Conservation (phyloP, 2,888 invertebrate genomes). For the Heliconius charithonia region DNA sequence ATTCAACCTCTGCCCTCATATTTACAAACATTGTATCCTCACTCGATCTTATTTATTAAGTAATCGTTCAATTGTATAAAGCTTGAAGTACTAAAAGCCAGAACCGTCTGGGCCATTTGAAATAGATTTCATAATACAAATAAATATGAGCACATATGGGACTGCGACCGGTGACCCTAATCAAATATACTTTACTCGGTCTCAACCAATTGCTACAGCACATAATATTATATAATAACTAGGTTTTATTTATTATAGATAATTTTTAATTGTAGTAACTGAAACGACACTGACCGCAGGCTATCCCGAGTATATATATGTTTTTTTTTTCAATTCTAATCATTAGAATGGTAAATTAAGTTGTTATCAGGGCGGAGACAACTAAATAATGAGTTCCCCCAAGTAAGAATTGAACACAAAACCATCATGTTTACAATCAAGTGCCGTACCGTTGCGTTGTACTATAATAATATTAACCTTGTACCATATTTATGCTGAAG, state of each 20-base stretch:
- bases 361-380: too few species aligned
- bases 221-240: not conserved
- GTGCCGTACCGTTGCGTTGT: not conserved
- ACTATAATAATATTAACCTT: not conserved
- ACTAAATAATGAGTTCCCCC: too few species aligned
- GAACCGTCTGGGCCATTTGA: conserved; percentile 56
- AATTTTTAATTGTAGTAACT: too few species aligned
- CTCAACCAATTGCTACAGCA: conserved; percentile 54
- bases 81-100: conserved; percentile 11
- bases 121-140: conserved; percentile 74
- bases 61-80: not conserved
- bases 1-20: not conserved
- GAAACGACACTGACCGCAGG: too few species aligned
- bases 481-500: not conserved
- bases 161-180: conserved; percentile 62
- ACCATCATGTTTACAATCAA: not conserved
- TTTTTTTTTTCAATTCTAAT: too few species aligned
- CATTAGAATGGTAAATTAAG: too few species aligned
- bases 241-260: too few species aligned
- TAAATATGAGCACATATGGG: conserved; percentile 64
- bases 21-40: not conserved
- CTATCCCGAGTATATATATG: too few species aligned
- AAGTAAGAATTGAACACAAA: too few species aligned
- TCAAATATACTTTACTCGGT: conserved; percentile 74
- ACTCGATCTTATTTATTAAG: not conserved